Evolutionary conservation across 2,888 invertebrate genomes (phyloP), one percentile per base, ranked within the genome.

Genomic region (Stenoptilia bipunctidactyla): DNA sequence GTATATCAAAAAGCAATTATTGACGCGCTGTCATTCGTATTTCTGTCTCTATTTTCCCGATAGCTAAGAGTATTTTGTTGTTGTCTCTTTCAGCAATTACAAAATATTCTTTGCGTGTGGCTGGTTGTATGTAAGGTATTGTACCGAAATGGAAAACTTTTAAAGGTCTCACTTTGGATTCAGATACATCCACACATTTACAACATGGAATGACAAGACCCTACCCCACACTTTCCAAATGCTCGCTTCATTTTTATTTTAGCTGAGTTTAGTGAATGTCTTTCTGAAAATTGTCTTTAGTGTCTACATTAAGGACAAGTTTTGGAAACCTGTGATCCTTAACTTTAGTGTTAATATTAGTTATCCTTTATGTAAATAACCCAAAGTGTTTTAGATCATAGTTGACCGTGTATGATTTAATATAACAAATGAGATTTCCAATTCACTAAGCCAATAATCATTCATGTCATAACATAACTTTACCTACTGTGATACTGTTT

Each of bases 101-200:
- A 89, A 89, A 89, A 89, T 90, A 89, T 90, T 90, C 90, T 91
- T 91, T 90, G 90, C 89, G 87, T 91, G 91, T 88, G 90, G 91
- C 88, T 91, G 90, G 91, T 90, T 91, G 82, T 91, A 90, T 87
- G 88, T 90, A 88, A 91, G 91, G 90, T 91, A 91, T 86, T 85
- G 86, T 85, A 85, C 82, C 70, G 65, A 63, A 56, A 55, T 58
- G 61, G 61, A 53, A 55, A 57, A 52, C 58, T 69, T 65, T 65
- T 69, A 58, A 64, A 67, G 61, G 66, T 73, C 68, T 74, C 73
- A 71, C 67, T 66, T 68, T 71, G 61, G 53, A 59, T 73, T 74
- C 70, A 67, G 58, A 73, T 64, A 82, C 70, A 73, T 75, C 67
- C 67, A 68, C 68, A 67, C 67, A 63, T 64, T 61, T 54, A 43